Base-by-base conservation (phyloP, 2,888 invertebrate genomes). In the Drosophila nigritarsus region DNA sequence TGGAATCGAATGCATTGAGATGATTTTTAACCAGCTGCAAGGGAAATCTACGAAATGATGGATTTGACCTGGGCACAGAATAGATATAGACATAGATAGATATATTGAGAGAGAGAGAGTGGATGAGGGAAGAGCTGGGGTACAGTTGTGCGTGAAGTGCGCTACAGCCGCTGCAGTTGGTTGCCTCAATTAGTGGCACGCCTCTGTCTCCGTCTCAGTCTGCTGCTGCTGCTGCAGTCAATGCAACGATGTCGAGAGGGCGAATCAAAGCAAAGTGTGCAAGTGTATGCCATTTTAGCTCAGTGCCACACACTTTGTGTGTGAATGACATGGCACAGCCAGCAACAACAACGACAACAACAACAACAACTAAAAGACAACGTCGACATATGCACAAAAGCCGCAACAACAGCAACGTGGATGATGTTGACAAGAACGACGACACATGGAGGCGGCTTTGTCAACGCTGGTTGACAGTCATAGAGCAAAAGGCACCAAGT, bases 171-270 rank as follows among this genome's bases (percentile, higher is more conserved):
- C 68, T 80, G 86, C 86, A 81, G 84, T 75, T 82, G 89, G 88
- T 59, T 85, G 85, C 84, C 89, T 86, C 85, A 88, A 86, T 86
- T 85, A 85, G 89, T 88, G 87, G 85, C 87, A 88, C 89, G 86
- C 83, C 68, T 72, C 48, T 51, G 49, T 66, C 67, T 45, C 32
- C 30, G 15, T 55, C 34, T 53, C 32, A 18, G 20, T n/a, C 30
- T 45, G 55, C 53, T n/a, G 58, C 40, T 32, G 27, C 27, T 34
- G 55, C 34, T 36, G 64, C 40, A 18, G 36, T 56, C 59, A 30
- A 36, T 53, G 50, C 59, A 65, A 60, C 36, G 56, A 56, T 42
- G 53, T 53, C 42, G 63, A 40, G 76, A 59, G 72, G 76, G 78
- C 78, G 78, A 78, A 78, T 78, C 78, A 78, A 78, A 78, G 82